Evolutionary conservation across 1,140 invertebrate genomes (phyloP).

Genomic region (Mactra quadrangularis): DNA sequence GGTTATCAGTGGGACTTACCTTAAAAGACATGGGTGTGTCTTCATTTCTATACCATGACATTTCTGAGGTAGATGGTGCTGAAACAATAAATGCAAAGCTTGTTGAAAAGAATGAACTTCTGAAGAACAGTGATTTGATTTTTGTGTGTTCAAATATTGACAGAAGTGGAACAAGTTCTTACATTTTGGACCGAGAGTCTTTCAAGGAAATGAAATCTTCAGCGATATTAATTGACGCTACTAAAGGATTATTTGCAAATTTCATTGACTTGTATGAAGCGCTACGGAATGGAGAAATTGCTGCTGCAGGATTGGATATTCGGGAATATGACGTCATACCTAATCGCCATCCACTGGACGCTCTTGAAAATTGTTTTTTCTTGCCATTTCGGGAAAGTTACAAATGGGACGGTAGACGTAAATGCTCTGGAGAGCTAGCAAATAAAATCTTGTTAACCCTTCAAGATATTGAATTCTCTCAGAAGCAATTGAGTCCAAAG

Average conservation of each 20-base stretch:
- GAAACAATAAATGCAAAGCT: constrained; percentile 22
- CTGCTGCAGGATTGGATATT: constrained; percentile 73
- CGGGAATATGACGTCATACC: constrained; percentile 61
- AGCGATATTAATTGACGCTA: constrained; percentile 82
- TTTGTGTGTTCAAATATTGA: constrained; percentile 71
- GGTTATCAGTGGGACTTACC: constrained; percentile 86
- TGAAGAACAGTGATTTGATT: constrained; percentile 78
- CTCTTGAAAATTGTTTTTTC: constrained; percentile 51
- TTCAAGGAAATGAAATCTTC: constrained; percentile 80
- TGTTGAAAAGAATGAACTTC: constrained; percentile 79
- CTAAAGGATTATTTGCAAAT: constrained; percentile 72
- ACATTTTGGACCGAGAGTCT: constrained; percentile 72
- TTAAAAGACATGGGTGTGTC: constrained; percentile 88
- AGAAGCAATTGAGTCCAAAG: neutral
- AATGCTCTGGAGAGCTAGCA: constrained; percentile 37
- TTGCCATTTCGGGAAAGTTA: constrained; percentile 54
- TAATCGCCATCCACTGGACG: constrained; percentile 42
- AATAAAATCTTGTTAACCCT: constrained; percentile 12
- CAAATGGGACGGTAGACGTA: constrained; percentile 54
- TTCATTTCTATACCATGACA: constrained; percentile 87
- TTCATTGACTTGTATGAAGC: constrained; percentile 81
- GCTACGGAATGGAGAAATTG: constrained; percentile 67
- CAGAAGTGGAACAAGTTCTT: constrained; percentile 60
- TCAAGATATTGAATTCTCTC: constrained; percentile 35
- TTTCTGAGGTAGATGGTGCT: constrained; percentile 80